A percentile compares a stretch with the other conserved stretches of the same genome.
These are phyloP conservation scores for Electrona antarctica DNA, from an alignment of 2,113 vertebrate genomes.

Conservation along the genomic window DNA sequence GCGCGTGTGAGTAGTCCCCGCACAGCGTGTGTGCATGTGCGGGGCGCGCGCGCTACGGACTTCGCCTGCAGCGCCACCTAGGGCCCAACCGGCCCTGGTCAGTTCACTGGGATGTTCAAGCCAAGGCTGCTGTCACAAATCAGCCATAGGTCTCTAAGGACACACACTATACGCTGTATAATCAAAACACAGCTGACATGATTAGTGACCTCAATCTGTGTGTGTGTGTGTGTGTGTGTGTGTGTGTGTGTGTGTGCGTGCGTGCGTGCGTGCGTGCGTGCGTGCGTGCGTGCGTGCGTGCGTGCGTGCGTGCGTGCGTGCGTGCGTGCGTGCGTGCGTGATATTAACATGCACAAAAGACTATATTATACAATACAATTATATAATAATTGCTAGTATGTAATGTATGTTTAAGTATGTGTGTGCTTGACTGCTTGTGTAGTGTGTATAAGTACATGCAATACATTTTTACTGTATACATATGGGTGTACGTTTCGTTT, in stretches of 20 bases:
- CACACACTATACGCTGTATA: slow-evolving; percentile 46
- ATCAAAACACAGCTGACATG: slow-evolving; percentile 55
- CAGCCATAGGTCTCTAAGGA: slow-evolving; percentile 15
- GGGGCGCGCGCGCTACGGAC: too few relatives aligned
- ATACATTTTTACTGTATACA: too few relatives aligned
- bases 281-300: neutral
- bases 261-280: neutral
- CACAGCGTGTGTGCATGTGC: too few relatives aligned
- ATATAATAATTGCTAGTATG: too few relatives aligned
- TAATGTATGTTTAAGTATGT: too few relatives aligned
- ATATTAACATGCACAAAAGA: too few relatives aligned
- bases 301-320: neutral
- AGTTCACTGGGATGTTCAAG: neutral
- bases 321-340: neutral
- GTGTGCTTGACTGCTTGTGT: too few relatives aligned
- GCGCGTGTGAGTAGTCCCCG: too few relatives aligned
- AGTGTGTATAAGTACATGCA: too few relatives aligned
- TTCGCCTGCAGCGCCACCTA: too few relatives aligned
- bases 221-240: slow-evolving; percentile 13
- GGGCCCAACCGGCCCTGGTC: too few relatives aligned
- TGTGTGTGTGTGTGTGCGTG: neutral
- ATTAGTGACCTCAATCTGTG: slow-evolving; percentile 65
- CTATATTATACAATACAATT: too few relatives aligned
- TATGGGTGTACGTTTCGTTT: neutral
- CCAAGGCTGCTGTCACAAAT: slow-evolving; percentile 31